Percentiles rank a stretch among this genome's conserved stretches.
Evolutionary conservation across 2,113 vertebrate species (phyloP).

Genomic region (Prionailurus bengalensis): DNA sequence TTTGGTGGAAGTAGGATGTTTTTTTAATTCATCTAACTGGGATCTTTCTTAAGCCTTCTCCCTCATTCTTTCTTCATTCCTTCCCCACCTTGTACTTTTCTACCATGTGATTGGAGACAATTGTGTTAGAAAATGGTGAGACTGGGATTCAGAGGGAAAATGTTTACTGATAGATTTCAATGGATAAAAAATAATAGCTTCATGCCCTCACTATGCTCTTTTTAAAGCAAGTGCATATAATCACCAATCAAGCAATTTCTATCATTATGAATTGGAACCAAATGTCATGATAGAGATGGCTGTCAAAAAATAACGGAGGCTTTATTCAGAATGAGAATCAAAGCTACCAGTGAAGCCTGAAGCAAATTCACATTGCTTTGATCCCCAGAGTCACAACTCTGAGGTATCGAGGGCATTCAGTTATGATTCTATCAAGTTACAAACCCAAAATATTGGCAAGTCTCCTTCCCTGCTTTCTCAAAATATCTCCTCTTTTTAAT

Average conservation of each 20-base stretch:
- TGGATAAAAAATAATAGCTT: background rate
- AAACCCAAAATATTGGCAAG: background rate
- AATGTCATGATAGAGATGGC: background rate
- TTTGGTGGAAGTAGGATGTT: background rate
- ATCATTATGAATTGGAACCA: background rate
- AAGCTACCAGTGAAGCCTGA: background rate
- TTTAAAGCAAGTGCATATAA: background rate
- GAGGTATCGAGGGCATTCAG: background rate
- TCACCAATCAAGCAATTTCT: background rate
- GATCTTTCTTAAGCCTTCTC: background rate
- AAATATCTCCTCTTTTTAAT: background rate
- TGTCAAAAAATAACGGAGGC: background rate
- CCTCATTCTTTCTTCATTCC: accelerated
- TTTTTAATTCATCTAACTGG: background rate
- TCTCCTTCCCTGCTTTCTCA: background rate
- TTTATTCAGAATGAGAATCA: background rate
- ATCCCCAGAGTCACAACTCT: background rate
- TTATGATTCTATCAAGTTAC: background rate
- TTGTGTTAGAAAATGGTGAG: background rate
- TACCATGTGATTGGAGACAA: background rate
- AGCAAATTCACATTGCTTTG: background rate
- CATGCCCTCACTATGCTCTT: background rate
- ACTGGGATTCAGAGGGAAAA: background rate
- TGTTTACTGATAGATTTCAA: background rate
- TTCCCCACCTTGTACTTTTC: background rate